Base-by-base conservation (phyloP, 2,797 vertebrate genomes). In the Lagorchestes hirsutus region DNA sequence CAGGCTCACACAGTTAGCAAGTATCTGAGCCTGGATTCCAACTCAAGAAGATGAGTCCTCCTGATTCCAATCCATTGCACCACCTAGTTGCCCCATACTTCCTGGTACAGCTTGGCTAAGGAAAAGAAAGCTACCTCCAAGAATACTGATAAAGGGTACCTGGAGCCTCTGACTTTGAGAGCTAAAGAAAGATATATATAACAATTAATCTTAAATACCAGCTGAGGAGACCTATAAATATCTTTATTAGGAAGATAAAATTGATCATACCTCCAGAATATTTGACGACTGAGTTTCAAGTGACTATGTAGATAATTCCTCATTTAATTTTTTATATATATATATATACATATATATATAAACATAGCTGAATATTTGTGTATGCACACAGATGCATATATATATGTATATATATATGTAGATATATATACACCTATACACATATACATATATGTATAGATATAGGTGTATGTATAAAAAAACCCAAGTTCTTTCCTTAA, bases 331-430 rank as follows among this genome's bases (percentile, higher is more conserved):
- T 13, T 40, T 59, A 67, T 67, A 1, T 5, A 18, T 67, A 34
- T 13, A 34, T 62, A 1, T 16, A n/a, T n/a, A n/a, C n/a, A 59
- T 13, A 62, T 58, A 10, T 59, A 29, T 29, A 59, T 59, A 31
- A 22, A 56, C 16, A 18, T 56, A 56, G 55, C 18, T 22, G 13
- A 9, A 58, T 58, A 31, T 31, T 1, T 62, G 29, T 62, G 10
- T 31, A 13, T 13, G 5, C 12, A 59, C 10, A 31, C 28, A 59
- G 28, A 2, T 58, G 28, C 9, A 10, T 58, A 10, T 29, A 1
- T 28, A 29, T 58, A 1, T 29, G 0, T 12, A 9, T 2, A 31
- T n/a, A n/a, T n/a, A n/a, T n/a, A n/a, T n/a, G n/a, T 0, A 31
- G 5, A 4, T 13, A 14, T 1, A 34, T 4, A 34, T 13, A 1